Evolutionary conservation across 2,888 invertebrate genomes (phyloP).

Genomic region (Eupithecia exiguata): DNA sequence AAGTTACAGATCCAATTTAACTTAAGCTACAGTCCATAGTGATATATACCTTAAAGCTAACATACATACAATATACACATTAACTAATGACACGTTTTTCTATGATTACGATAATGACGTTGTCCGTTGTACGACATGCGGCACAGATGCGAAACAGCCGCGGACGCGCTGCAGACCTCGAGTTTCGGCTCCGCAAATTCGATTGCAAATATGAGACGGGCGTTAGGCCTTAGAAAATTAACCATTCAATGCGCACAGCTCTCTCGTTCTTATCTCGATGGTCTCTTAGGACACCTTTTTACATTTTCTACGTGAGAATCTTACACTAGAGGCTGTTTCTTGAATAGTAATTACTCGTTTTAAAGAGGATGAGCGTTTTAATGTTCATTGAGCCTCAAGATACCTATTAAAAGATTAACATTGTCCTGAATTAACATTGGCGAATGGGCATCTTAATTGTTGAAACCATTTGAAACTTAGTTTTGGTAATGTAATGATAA

Average conservation of each 20-base stretch:
- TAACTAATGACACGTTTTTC: no score
- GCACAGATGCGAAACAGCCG: no score
- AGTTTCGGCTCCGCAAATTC: no score
- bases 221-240: no score
- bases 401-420: constrained; percentile 2
- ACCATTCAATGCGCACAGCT: constrained; percentile 30
- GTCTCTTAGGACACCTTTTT: constrained; percentile 20
- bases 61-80: no score
- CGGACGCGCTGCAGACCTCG: no score
- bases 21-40: no score
- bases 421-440: constrained; percentile 1
- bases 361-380: not conserved
- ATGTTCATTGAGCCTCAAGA: not conserved
- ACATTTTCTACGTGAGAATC: constrained; percentile 26
- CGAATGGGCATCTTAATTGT: not conserved
- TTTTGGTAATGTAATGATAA: not conserved
- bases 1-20: no score
- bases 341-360: constrained; percentile 3
- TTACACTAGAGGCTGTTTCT: constrained; percentile 7
- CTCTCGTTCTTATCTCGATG: constrained; percentile 14
- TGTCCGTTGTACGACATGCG: no score
- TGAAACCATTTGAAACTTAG: not conserved
- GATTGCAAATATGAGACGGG: no score
- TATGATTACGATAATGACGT: no score
- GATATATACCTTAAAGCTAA: no score